Evolutionary conservation across 1,140 invertebrate species (phyloP).

Genomic region (Nixonia krombeini): DNA sequence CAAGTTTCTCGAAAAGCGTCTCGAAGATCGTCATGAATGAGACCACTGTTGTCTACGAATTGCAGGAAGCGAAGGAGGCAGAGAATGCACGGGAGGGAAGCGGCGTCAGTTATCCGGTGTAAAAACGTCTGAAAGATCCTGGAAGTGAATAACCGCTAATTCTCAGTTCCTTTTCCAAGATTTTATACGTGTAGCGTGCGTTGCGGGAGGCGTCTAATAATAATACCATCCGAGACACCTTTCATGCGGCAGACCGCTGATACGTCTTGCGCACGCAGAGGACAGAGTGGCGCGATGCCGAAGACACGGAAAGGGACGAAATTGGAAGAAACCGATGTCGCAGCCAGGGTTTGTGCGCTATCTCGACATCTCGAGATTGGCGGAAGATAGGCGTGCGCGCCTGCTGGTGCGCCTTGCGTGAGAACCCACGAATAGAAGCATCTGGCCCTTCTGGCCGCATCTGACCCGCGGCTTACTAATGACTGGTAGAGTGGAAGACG

Average conservation of each 20-base stretch:
- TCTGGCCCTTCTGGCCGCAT: constrained; percentile 33
- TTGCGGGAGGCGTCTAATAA: constrained; percentile 42
- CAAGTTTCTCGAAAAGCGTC: too few species aligned
- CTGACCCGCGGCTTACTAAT: constrained; percentile 36
- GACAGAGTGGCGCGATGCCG: too few species aligned
- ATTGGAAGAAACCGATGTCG: constrained; percentile 11
- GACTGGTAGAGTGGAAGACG: constrained; percentile 31
- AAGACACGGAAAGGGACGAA: too few species aligned
- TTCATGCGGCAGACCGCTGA: constrained; percentile 9
- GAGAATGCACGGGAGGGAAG: constrained; percentile 5
- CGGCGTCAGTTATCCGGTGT: neutral
- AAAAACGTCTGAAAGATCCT: constrained; percentile 33
- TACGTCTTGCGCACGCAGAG: too few species aligned
- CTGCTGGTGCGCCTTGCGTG: constrained; percentile 23
- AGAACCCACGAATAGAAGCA: constrained; percentile 41
- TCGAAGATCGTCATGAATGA: neutral
- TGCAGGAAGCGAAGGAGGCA: neutral
- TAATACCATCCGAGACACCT: constrained; percentile 15
- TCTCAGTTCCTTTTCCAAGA: constrained; percentile 26
- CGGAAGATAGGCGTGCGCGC: constrained; percentile 31
- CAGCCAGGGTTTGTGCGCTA: too few species aligned
- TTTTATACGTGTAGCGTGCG: constrained; percentile 13
- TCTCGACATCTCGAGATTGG: constrained; percentile 36
- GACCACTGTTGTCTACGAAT: too few species aligned
- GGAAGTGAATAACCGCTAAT: constrained; percentile 11